A percentile compares a stretch with the other conserved stretches of the same genome.
phyloP scores from a whole-genome alignment of 2,888 invertebrate genomes.

The Pachymerium ferrugineum region DNA sequence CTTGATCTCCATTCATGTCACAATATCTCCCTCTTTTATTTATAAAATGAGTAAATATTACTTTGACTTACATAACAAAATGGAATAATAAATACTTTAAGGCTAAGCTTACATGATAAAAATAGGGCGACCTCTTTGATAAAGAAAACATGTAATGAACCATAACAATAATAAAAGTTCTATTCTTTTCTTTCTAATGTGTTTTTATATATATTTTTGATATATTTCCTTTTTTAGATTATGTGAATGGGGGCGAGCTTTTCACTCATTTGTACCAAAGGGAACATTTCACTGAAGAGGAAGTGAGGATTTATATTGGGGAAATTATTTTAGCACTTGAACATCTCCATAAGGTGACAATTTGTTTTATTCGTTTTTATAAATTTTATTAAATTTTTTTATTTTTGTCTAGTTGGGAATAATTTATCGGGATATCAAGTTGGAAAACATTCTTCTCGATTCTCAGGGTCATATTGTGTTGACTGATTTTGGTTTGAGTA shows the following conservation, averaged over 20 bases:
- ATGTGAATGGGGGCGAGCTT: constrained; percentile 93
- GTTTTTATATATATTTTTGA: not conserved
- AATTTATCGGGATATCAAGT: constrained; percentile 94
- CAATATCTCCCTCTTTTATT: too few species aligned
- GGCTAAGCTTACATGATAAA: too few species aligned
- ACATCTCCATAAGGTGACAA: constrained; percentile 87
- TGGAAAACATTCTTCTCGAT: constrained; percentile 94
- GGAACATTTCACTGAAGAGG: constrained; percentile 82
- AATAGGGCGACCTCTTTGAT: not conserved
- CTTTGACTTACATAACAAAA: too few species aligned
- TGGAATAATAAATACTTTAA: too few species aligned
- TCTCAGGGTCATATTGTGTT: constrained; percentile 89
- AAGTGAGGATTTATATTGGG: constrained; percentile 89
- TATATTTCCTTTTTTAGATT: constrained; percentile 63
- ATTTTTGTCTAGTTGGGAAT: constrained; percentile 74
- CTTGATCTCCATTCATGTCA: too few species aligned
- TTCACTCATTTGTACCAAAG: constrained; percentile 94
- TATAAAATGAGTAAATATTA: too few species aligned
- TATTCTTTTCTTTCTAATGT: not conserved
- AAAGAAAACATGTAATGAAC: too few species aligned
- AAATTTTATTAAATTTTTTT: not conserved
- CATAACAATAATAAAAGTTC: not conserved
- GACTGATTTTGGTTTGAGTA: constrained; percentile 96
- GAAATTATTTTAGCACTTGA: constrained; percentile 94
- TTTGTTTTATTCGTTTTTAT: too few species aligned